Base-by-base conservation (phyloP, 2,113 vertebrate species). In the Euleptes europaea region DNA sequence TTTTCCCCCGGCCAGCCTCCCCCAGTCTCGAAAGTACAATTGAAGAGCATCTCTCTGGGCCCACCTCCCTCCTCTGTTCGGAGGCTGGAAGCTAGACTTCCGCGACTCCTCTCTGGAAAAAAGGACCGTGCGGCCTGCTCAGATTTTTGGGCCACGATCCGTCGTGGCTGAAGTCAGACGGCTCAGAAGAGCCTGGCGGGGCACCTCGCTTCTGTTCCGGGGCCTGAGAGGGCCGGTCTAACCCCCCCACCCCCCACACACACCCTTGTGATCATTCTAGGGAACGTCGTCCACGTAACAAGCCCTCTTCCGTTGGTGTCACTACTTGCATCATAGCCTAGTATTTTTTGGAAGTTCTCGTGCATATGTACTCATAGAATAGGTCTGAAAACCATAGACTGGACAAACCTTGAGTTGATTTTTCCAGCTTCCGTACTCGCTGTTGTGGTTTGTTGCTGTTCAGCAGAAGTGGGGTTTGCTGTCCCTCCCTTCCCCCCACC, bases 301-400 rank as follows among this genome's bases (percentile, higher is more conserved):
- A 73, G 7, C 35, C 84, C 85, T 91, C 93, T 94, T 94, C 91
- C 92, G 93, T 94, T 94, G 94, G 89, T 94, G 93, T 95, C 93
- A 94, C 93, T 94, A 94, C 92, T 94, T 93, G 91, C 94, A 94
- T 95, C 91, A 92, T 94, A 94, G 91, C 92, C 88, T 94, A 94
- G 94, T 94, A 95, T 95, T 95, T 94, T 95, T 94, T 93, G 94
- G 92, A 93, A 94, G 93, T 94, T 94, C 91, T 95, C 91, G 94
- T 95, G 94, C 94, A 92, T 91, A 94, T 93, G 93, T 95, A 94
- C 92, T 90, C 19, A 91, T 95, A 95, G 94, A 92, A 83, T 95
- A 95, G 94, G 89, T 90, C 89, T 93, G 91, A 93, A 90, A 74
- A 87, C 80, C 91, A 86, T 94, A 94, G 94, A 90, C 94, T 94